Base-by-base conservation (phyloP, 2,113 vertebrate genomes). In the Pipa parva region DNA sequence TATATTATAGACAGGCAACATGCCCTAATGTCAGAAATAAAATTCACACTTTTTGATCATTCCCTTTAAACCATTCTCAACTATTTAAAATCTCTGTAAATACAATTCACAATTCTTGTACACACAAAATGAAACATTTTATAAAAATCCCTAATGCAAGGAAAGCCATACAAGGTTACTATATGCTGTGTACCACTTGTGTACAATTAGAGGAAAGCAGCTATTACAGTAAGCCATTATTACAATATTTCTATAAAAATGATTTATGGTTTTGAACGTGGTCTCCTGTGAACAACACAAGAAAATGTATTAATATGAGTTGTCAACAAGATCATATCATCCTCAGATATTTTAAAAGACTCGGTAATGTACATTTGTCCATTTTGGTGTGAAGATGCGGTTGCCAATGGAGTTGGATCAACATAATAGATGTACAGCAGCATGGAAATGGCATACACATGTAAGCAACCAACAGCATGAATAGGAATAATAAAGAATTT, bases 141-240 rank as follows among this genome's bases (percentile, higher is more conserved):
- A 42, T 10, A 11, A 15, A 42, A 6, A 11, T 42, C 15, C 15
- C 12, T 22, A 48, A 48, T 48, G 6, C 5, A 31, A 56, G 29
- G 3, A 28, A 33, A 11, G 26, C 3, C 54, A 56, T 7, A 55
- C 20, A 58, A 20, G 42, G 13, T 13, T 17, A 5, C 15, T 26
- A 20, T 37, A 42, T 21, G 20, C 25, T 36, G 22, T 25, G 36
- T 48, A 27, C 54, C 57, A 15, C 28, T 46, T 68, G 18, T n/a
- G 31, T 42, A 46, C 12, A 48, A 18, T 26, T 12, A 17, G 26
- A 24, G 51, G 60, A 27, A 42, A 27, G 45, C 49, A 60, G 57
- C 22, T 42, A 60, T 45, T n/a, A 28, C 55, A 48, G 12, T 7
- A 69, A 69, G 65, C 56, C 45, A 39, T 52, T 24, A 37, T 56